Conservation (phyloP, 2,113 vertebrate species). For the Psilopogon haemacephalus region DNA sequence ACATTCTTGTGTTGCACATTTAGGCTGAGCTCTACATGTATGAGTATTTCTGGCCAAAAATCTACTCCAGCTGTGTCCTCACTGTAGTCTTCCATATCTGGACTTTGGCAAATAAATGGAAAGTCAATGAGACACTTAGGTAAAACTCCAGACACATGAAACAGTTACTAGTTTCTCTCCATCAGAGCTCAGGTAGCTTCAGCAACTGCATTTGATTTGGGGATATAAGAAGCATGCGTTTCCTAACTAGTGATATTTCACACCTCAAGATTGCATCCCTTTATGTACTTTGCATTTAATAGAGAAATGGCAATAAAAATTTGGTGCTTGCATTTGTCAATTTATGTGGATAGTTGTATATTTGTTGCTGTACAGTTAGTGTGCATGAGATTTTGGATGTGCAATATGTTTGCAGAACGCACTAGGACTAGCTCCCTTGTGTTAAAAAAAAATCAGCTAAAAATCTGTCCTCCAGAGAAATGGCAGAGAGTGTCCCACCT, state of each 20-base stretch:
- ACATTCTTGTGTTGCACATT: rapidly evolving
- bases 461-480: background rate
- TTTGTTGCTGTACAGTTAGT: background rate
- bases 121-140: background rate
- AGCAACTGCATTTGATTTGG: background rate
- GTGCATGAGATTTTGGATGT: background rate
- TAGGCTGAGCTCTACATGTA: background rate
- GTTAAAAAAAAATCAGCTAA: background rate
- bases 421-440: background rate
- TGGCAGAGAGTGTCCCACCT: background rate
- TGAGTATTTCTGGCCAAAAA: background rate
- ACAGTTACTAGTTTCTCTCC: background rate
- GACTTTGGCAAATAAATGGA: background rate
- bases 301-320: background rate
- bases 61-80: background rate
- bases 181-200: background rate
- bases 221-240: background rate
- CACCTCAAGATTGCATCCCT: background rate
- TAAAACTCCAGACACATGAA: background rate
- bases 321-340: background rate
- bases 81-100: background rate
- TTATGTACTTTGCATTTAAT: background rate
- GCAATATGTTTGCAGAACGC: background rate
- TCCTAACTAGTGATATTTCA: background rate
- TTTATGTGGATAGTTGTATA: background rate